phyloP scores from a whole-genome alignment of 2,888 invertebrate genomes.

The Eubasilissa splendida region DNA sequence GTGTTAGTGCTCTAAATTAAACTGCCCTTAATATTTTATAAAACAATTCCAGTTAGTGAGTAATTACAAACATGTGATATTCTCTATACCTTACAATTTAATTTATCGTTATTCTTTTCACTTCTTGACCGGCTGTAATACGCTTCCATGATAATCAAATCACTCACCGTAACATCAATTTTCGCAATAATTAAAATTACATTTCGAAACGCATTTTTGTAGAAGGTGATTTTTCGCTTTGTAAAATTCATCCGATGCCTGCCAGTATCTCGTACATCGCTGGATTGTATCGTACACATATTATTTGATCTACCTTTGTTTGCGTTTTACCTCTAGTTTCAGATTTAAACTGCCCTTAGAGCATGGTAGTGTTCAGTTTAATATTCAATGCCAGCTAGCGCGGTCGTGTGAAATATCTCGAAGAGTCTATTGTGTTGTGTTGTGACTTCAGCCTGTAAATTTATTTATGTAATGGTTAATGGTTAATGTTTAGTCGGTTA shows the following conservation, averaged over 20 bases:
- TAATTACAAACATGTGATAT: too few species aligned
- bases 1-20: too few species aligned
- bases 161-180: conserved; percentile 26
- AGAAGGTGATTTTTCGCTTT: conserved; percentile 23
- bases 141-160: conserved; percentile 27
- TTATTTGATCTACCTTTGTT: neutral
- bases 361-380: conserved; percentile 17
- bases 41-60: too few species aligned
- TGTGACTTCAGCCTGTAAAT: neutral
- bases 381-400: conserved; percentile 1
- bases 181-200: conserved; percentile 17
- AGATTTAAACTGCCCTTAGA: conserved; percentile 29
- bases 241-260: neutral
- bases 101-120: neutral
- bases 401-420: conserved; percentile 21
- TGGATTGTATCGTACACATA: neutral
- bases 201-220: conserved; percentile 21
- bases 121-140: neutral
- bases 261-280: neutral
- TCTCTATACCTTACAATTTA: too few species aligned
- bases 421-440: conserved; percentile 13
- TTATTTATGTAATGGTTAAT: too few species aligned
- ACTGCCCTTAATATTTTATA: too few species aligned
- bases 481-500: too few species aligned
- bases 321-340: neutral